Percentiles rank a stretch among this genome's conserved stretches.
Evolutionary conservation across 2,888 invertebrate genomes (phyloP).

Genomic region (Cantharis lateralis): DNA sequence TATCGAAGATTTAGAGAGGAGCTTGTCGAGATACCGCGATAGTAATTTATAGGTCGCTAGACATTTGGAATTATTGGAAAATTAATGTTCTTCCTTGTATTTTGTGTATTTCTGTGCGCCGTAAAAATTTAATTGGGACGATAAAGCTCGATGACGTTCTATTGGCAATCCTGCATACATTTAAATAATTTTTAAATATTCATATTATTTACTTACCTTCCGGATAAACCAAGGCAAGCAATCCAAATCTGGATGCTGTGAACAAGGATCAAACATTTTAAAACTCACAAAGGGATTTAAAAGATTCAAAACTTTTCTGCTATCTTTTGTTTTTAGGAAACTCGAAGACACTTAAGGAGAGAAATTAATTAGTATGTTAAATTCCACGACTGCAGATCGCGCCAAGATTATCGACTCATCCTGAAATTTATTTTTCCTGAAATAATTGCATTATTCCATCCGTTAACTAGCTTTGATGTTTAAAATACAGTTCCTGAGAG

Average conservation of each 20-base stretch:
- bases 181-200: not conserved
- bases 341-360: not conserved
- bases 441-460: too few species aligned
- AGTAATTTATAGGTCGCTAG: not conserved
- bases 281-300: not conserved
- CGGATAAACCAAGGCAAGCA: too few species aligned
- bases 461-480: too few species aligned
- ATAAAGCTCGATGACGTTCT: not conserved
- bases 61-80: not conserved
- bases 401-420: too few species aligned
- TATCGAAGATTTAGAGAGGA: not conserved
- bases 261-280: not conserved
- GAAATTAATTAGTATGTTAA: too few species aligned
- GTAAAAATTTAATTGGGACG: not conserved
- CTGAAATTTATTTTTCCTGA: too few species aligned
- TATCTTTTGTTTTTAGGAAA: not conserved
- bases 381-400: too few species aligned
- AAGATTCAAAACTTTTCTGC: not conserved
- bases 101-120: not conserved
- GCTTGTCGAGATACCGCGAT: not conserved
- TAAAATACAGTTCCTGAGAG: too few species aligned
- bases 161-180: not conserved
- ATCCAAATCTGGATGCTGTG: too few species aligned
- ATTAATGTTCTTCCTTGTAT: not conserved
- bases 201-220: too few species aligned